Evolutionary conservation across 2,797 vertebrate genomes (phyloP).

Genomic region (Antrozous pallidus): DNA sequence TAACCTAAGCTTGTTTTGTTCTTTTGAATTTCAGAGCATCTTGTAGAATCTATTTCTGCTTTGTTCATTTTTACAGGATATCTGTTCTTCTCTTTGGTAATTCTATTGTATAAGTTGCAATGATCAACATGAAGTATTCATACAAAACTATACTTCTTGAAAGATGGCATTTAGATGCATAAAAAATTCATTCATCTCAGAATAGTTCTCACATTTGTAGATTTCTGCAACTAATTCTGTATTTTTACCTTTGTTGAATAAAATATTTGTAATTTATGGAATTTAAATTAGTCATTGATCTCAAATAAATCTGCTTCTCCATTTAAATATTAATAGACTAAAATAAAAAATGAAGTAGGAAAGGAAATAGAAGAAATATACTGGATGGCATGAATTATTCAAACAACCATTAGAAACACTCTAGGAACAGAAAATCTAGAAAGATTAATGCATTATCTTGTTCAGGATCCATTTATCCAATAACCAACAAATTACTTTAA

Average conservation of each 20-base stretch:
- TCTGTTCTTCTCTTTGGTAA: conserved; percentile 48
- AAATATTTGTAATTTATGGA: conserved; percentile 78
- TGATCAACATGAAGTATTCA: conserved; percentile 46
- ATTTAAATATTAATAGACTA: conserved; percentile 80
- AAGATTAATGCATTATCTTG: conserved; percentile 2
- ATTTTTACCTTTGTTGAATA: conserved; percentile 75
- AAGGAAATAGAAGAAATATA: conserved; percentile 71
- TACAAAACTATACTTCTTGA: conserved; percentile 68
- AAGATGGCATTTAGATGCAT: conserved; percentile 54
- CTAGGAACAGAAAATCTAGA: background rate
- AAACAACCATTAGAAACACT: conserved; percentile 76
- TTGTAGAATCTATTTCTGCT: background rate
- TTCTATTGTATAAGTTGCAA: conserved; percentile 52
- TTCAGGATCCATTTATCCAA: background rate
- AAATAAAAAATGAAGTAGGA: conserved; percentile 73
- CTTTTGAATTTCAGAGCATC: background rate
- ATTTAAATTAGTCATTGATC: conserved; percentile 71
- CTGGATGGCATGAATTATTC: conserved; percentile 78
- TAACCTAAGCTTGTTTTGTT: background rate
- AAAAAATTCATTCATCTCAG: conserved; percentile 39
- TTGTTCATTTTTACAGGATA: conserved; percentile 33
- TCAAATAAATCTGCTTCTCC: conserved; percentile 65
- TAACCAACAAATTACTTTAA: conserved; percentile 44
- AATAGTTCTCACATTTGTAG: conserved; percentile 66
- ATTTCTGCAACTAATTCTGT: conserved; percentile 25